phyloP scores from a whole-genome alignment of 1,140 invertebrate species.

The Hermatobates lingyangjiaoensis region DNA sequence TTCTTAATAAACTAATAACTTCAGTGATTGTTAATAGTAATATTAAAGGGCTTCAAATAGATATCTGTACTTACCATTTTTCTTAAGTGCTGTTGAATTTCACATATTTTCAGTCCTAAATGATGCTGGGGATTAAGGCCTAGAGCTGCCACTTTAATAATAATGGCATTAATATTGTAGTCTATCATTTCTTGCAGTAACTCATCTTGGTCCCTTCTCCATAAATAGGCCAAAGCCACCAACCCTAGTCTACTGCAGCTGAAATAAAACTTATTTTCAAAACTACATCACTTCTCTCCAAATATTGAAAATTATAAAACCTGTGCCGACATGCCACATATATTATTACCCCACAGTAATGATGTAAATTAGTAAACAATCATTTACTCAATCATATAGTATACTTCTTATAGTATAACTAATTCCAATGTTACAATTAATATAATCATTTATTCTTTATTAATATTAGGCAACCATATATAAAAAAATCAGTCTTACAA shows the following conservation, averaged over 20 bases:
- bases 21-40: neutral
- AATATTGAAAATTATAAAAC: neutral
- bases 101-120: constrained; percentile 65
- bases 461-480: too few relatives aligned
- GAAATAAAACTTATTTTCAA: constrained; percentile 18
- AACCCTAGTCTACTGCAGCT: constrained; percentile 80
- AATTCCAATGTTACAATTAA: too few relatives aligned
- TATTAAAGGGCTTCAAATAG: constrained; percentile 1
- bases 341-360: too few relatives aligned
- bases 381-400: too few relatives aligned
- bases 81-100: constrained; percentile 67
- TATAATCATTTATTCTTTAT: too few relatives aligned
- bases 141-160: constrained; percentile 90
- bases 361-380: too few relatives aligned
- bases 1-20: too few relatives aligned
- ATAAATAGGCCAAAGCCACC: constrained; percentile 77
- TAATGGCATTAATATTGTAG: constrained; percentile 74
- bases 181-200: constrained; percentile 94
- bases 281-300: neutral
- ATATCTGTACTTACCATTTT: constrained; percentile 53
- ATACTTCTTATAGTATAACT: too few relatives aligned
- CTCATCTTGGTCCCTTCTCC: constrained; percentile 83
- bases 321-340: too few relatives aligned
- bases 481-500: too few relatives aligned
- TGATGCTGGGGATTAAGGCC: constrained; percentile 71